These are phyloP conservation scores for Euplagia quadripunctaria DNA, from an alignment of 2,888 invertebrate species.

Conservation along the genomic window DNA sequence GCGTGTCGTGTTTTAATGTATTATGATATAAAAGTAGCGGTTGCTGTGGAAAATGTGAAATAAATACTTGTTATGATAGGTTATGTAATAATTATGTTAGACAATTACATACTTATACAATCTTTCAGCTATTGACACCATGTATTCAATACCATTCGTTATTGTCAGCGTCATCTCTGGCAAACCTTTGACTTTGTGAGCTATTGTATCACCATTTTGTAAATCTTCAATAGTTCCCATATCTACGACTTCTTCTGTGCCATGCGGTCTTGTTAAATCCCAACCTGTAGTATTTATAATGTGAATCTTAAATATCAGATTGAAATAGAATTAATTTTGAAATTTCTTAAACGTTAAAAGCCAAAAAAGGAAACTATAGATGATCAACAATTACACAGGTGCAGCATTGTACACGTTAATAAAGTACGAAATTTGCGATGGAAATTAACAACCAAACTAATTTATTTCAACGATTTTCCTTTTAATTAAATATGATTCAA, in stretches of 20 bases:
- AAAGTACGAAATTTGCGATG: too few species aligned
- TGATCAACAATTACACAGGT: too few species aligned
- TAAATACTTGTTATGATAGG: neutral
- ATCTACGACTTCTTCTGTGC: conserved; percentile 37
- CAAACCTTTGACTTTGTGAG: conserved; percentile 67
- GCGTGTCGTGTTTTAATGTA: too few species aligned
- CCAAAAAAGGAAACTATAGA: too few species aligned
- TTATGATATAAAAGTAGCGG: too few species aligned
- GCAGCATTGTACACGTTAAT: too few species aligned
- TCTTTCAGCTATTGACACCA: conserved; percentile 71
- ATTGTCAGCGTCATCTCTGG: conserved; percentile 73
- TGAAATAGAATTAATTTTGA: neutral
- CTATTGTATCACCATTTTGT: conserved; percentile 58
- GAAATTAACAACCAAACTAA: too few species aligned
- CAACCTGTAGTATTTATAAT: conserved; percentile 5
- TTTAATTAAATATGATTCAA: too few species aligned
- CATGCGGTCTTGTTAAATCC: conserved; percentile 17
- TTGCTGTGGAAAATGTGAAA: too few species aligned
- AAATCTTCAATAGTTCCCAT: conserved; percentile 34
- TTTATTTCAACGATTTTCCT: too few species aligned
- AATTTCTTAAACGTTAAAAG: too few species aligned
- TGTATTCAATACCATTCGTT: conserved; percentile 71
- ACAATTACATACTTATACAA: conserved; percentile 69
- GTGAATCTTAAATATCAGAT: neutral
- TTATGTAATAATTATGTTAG: neutral